A percentile compares a stretch with the other conserved stretches of the same genome.
These are phyloP conservation scores for Apotomis turbidana DNA, from an alignment of 2,888 invertebrate species.

Conservation along the genomic window DNA sequence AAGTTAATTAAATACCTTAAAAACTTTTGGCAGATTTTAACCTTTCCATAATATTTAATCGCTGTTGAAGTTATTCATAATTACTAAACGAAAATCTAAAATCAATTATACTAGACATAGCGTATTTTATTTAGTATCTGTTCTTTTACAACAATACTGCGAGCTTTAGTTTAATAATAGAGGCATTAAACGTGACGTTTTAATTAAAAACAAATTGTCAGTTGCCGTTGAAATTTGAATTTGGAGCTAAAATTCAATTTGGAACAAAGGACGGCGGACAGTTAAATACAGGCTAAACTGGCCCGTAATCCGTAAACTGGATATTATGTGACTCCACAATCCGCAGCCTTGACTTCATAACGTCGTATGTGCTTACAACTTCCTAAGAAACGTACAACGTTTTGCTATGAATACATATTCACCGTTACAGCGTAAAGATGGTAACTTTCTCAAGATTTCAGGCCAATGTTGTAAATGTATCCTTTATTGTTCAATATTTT, in stretches of 20 bases:
- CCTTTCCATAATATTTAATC: too few relatives aligned
- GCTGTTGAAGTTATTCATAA: too few relatives aligned
- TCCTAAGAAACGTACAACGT: background rate
- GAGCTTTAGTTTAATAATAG: constrained; percentile 3
- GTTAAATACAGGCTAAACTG: constrained; percentile 30
- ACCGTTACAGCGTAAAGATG: background rate
- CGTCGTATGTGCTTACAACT: background rate
- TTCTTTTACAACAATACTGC: background rate
- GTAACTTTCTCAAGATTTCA: background rate
- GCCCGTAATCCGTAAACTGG: constrained; percentile 34
- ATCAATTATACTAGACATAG: too few relatives aligned
- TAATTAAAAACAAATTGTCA: constrained; percentile 36
- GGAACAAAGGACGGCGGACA: constrained; percentile 24
- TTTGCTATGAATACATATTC: background rate
- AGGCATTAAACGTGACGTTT: constrained; percentile 22
- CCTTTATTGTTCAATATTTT: background rate
- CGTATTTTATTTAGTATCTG: too few relatives aligned
- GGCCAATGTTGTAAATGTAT: constrained; percentile 1
- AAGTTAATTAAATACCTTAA: too few relatives aligned
- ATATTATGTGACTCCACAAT: constrained; percentile 28
- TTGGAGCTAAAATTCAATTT: constrained; percentile 34
- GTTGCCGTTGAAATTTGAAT: constrained; percentile 31
- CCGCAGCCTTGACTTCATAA: background rate
- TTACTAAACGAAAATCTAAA: too few relatives aligned
- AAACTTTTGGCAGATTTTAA: too few relatives aligned